These are phyloP conservation scores for Nebria salina DNA, from an alignment of 2,888 invertebrate genomes.

Conservation along the genomic window DNA sequence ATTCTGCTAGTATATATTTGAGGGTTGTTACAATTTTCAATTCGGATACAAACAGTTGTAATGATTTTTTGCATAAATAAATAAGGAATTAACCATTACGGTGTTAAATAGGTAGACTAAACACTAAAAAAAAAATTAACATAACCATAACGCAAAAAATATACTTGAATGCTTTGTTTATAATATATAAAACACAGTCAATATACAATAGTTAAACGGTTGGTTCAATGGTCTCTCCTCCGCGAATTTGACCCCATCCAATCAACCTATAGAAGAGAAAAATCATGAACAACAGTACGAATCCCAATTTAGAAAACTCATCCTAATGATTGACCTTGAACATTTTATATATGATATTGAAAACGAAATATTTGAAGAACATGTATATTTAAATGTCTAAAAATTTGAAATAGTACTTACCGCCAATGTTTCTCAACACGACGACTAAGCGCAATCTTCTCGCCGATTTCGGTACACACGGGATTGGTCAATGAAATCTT, in stretches of 20 bases:
- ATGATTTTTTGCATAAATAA: not conserved
- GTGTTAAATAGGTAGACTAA: not conserved
- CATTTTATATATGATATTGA: too few relatives aligned
- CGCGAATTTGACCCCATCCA: constrained; percentile 99
- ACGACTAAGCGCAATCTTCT: constrained; percentile 98
- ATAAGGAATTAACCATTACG: not conserved
- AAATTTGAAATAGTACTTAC: constrained; percentile 62
- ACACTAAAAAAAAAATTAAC: constrained; percentile 6
- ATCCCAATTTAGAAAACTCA: too few relatives aligned
- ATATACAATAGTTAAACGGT: constrained; percentile 47
- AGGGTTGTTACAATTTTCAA: not conserved
- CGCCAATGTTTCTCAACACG: constrained; percentile 99
- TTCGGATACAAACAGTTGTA: not conserved
- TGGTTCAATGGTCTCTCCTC: constrained; percentile 95
- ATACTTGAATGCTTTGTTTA: constrained; percentile 32
- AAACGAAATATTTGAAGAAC: too few relatives aligned
- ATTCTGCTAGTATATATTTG: constrained; percentile 18
- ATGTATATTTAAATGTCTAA: too few relatives aligned
- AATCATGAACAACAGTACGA: constrained; percentile 7
- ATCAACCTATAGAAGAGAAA: constrained; percentile 78
- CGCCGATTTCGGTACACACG: constrained; percentile 98
- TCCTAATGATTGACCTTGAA: too few relatives aligned
- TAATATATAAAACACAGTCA: constrained; percentile 32
- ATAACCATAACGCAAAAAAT: constrained; percentile 23
- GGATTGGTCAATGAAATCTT: constrained; percentile 97